Evolutionary conservation across 2,113 vertebrate species (phyloP).

Genomic region (Catagonus wagneri): DNA sequence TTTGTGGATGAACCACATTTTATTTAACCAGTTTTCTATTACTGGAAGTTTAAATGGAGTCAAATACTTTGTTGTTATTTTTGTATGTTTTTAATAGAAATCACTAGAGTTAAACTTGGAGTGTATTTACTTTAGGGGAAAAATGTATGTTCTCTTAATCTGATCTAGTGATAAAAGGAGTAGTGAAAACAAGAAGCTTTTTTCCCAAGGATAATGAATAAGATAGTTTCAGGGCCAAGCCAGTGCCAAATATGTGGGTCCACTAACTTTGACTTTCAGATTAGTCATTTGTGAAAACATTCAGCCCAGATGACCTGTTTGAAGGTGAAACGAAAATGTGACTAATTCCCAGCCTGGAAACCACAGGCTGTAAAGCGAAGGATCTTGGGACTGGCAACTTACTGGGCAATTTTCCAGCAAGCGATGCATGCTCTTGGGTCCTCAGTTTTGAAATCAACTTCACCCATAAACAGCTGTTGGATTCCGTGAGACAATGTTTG

Average conservation of each 20-base stretch:
- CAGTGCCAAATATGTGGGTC: not conserved
- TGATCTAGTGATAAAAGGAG: not conserved
- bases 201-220: not conserved
- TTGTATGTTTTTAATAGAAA: not conserved
- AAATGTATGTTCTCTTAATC: not conserved
- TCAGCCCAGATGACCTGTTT: not conserved
- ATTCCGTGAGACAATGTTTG: not conserved
- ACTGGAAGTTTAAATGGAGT: not conserved
- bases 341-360: too few relatives aligned
- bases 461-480: not conserved
- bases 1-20: not conserved
- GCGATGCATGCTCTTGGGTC: not conserved
- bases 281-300: not conserved
- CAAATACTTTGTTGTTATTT: not conserved
- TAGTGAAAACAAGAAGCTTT: not conserved
- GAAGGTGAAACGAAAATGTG: accelerated
- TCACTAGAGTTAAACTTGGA: not conserved
- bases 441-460: not conserved
- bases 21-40: not conserved
- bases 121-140: not conserved
- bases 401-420: not conserved
- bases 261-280: not conserved
- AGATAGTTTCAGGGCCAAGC: not conserved
- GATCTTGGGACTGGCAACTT: not conserved
- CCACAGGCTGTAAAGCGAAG: not conserved